Conservation (phyloP, 2,113 vertebrate species). For the Rhinopithecus roxellana region DNA sequence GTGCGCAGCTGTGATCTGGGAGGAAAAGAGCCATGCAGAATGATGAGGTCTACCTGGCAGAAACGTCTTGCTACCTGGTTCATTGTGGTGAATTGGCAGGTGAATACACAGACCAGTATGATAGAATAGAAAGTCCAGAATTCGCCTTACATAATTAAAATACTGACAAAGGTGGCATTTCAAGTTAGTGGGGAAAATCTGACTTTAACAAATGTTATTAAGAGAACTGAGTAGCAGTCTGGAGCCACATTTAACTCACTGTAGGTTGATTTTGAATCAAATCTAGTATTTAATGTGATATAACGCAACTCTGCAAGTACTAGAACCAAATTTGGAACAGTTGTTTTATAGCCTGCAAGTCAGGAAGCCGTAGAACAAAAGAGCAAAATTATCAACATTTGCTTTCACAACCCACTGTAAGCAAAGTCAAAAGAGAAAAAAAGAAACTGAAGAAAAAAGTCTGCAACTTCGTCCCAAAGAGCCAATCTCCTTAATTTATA, state of each 20-base stretch:
- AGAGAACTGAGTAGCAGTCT: not conserved
- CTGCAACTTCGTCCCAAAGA: not conserved
- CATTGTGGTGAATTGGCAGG: accelerated
- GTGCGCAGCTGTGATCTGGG: not conserved
- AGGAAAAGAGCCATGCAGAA: not conserved
- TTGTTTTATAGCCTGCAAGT: not conserved
- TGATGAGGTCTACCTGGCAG: accelerated
- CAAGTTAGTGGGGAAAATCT: not conserved
- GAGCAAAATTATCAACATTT: not conserved
- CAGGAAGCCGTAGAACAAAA: not conserved
- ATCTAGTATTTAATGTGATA: not conserved
- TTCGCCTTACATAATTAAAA: not conserved
- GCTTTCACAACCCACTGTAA: not conserved
- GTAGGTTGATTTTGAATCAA: not conserved
- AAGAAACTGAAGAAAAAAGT: not conserved
- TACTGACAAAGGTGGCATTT: not conserved
- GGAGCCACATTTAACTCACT: not conserved
- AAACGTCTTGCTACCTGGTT: not conserved
- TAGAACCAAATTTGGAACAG: not conserved
- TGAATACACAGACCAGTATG: not conserved
- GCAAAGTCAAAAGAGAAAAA: not conserved
- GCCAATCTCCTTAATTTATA: not conserved
- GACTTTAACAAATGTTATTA: not conserved
- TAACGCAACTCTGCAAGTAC: not conserved
- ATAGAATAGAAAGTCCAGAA: not conserved